Evolutionary conservation across 2,797 vertebrate species (phyloP), one percentile per base, ranked within the genome.

Genomic region (Salmo trutta): DNA sequence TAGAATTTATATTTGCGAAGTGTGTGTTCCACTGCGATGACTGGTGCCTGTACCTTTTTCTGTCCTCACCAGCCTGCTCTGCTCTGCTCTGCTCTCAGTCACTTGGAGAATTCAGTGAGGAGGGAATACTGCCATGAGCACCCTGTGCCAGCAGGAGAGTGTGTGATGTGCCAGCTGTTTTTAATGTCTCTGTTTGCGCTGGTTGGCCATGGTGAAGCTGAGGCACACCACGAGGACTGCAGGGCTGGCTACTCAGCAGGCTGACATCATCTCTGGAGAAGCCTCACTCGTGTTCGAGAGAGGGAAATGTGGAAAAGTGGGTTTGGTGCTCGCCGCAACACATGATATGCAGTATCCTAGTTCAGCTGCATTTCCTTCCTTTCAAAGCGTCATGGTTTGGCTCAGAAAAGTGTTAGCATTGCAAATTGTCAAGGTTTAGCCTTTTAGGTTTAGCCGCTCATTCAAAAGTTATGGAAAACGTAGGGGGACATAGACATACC

Each of bases 231-330:
- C 56, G 1, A 70, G 71, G 19, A 47, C 66, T 72, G 76, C n/a
- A 71, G 79, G 77, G 14, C 24, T 53, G 8, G 41, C 41, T 54
- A 53, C 73, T 41, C 71, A 78, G 65, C 16, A 75, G 6, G 64
- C 33, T 84, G 80, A 85, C 69, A 78, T 81, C 83, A 82, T 77
- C 75, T 82, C 62, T 87, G 82, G 83, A 82, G 21, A 47, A 70
- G 5, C 77, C 73, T 81, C 78, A 85, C 47, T 84, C n/a, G 8
- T 36, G 73, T 75, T 74, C 56, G 70, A 73, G 62, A 70, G 73
- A 70, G 36, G n/a, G 33, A 73, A 52, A 73, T 65, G 75, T 47
- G 41, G 8, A 47, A 47, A 47, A 47, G 41, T 47, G 41, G 77
- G 77, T 82, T 79, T 29, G 73, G 65, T 72, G 73, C 27, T 73